Evolutionary conservation across 2,797 vertebrate species (phyloP).

Genomic region (Lepidocolaptes lacrymiger): DNA sequence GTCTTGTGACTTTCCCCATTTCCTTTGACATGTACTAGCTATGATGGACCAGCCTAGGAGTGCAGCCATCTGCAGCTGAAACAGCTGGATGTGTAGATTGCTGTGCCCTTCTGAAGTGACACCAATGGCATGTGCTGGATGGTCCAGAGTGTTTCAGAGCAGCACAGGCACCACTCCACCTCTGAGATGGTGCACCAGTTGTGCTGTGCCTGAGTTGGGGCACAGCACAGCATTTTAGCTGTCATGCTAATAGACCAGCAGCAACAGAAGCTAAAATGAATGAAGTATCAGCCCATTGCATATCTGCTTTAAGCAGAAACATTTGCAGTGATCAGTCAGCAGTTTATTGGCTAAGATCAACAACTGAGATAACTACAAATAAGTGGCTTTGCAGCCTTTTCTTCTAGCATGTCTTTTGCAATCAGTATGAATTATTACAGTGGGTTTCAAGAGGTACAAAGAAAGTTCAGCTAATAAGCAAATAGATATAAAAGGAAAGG

Average conservation of each 20-base stretch:
- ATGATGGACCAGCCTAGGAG: background rate
- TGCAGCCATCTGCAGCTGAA: background rate
- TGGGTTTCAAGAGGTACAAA: slow-evolving; percentile 48
- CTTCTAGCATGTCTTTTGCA: slow-evolving; percentile 53
- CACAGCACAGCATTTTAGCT: background rate
- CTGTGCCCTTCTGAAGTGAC: background rate
- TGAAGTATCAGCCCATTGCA: background rate
- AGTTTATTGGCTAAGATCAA: slow-evolving; percentile 66
- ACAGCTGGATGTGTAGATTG: background rate
- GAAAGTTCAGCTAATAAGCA: slow-evolving; percentile 66
- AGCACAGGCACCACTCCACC: background rate
- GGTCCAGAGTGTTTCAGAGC: background rate
- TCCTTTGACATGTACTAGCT: background rate
- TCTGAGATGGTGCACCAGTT: background rate
- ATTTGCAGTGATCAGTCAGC: slow-evolving; percentile 51
- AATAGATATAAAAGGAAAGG: slow-evolving; percentile 50
- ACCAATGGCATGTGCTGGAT: background rate
- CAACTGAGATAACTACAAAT: slow-evolving; percentile 64
- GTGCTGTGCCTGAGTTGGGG: background rate
- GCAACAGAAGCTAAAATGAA: background rate
- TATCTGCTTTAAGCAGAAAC: slow-evolving; percentile 20
- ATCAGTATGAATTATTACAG: slow-evolving; percentile 56
- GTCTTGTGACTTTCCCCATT: background rate
- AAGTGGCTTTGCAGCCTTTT: slow-evolving; percentile 62
- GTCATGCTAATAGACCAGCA: background rate